These are phyloP conservation scores for Protophormia terraenovae DNA, from an alignment of 2,888 invertebrate genomes.

Conservation along the genomic window DNA sequence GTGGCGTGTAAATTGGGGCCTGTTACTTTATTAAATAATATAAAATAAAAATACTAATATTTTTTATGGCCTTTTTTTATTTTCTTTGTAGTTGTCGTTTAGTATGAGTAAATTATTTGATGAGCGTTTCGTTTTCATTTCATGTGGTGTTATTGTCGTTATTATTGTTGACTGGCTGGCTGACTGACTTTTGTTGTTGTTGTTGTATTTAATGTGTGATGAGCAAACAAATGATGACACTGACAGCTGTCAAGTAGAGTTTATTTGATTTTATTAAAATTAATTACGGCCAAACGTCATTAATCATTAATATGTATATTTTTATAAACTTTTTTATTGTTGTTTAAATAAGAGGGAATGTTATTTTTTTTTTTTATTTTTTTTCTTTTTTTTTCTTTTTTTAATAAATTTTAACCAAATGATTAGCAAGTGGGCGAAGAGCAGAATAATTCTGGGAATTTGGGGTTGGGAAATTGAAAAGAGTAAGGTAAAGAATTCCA, in stretches of 20 bases:
- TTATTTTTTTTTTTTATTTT: background rate
- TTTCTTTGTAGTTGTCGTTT: slow-evolving; percentile 37
- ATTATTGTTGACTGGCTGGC: slow-evolving; percentile 15
- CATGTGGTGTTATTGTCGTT: background rate
- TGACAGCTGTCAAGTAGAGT: slow-evolving; percentile 74
- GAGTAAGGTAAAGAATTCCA: background rate
- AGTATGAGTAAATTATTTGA: slow-evolving; percentile 29
- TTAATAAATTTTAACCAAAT: background rate
- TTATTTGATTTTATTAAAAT: slow-evolving; percentile 80
- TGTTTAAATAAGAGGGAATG: background rate
- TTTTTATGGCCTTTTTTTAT: slow-evolving; percentile 29
- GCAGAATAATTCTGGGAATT: background rate
- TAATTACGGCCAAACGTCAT: slow-evolving; percentile 77
- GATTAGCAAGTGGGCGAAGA: background rate
- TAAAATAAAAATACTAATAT: slow-evolving; percentile 12
- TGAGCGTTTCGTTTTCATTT: slow-evolving; percentile 45
- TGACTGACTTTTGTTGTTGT: background rate
- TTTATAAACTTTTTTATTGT: slow-evolving; percentile 4
- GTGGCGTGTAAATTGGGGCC: background rate
- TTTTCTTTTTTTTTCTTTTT: background rate
- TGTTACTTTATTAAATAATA: slow-evolving; percentile 31
- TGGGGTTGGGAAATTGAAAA: background rate
- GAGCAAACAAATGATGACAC: slow-evolving; percentile 71
- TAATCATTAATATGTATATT: slow-evolving; percentile 75
- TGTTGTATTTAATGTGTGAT: slow-evolving; percentile 60